Conservation (phyloP, 2,888 invertebrate species). For the Eupithecia abbreviata region DNA sequence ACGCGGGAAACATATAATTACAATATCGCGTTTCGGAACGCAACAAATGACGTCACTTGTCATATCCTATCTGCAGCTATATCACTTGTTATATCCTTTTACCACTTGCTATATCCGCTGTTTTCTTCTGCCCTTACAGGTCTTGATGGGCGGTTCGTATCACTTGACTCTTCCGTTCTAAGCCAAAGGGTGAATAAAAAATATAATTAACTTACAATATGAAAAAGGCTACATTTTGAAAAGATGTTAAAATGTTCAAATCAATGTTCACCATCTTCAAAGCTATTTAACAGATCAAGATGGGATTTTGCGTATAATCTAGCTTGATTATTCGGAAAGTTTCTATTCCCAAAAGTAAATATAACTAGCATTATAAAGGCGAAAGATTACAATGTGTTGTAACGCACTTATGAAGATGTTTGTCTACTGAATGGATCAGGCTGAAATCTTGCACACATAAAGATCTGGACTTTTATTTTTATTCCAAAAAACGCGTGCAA, state of each 20-base stretch:
- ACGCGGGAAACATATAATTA: constrained; percentile 60
- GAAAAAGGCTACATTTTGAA: background rate
- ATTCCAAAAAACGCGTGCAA: no score
- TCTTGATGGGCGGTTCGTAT: constrained; percentile 12
- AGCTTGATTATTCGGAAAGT: no score
- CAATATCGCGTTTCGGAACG: constrained; percentile 55
- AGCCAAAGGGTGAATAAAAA: constrained; percentile 1
- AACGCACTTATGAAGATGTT: no score
- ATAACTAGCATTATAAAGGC: no score
- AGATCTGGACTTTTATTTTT: no score
- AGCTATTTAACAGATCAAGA: background rate
- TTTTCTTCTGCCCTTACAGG: constrained; percentile 1
- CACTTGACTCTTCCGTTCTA: constrained; percentile 8
- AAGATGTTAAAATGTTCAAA: background rate
- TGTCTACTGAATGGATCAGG: no score
- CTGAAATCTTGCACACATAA: no score
- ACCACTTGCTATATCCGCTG: constrained; percentile 17
- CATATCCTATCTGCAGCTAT: background rate
- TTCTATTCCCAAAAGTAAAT: no score
- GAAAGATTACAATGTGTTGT: no score
- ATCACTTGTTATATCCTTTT: constrained; percentile 9
- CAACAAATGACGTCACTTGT: constrained; percentile 20
- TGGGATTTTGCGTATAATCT: background rate
- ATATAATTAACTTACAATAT: background rate
- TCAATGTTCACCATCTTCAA: background rate